A percentile compares a stretch with the other conserved stretches of the same genome.
Evolutionary conservation across 2,888 invertebrate genomes (phyloP).

Genomic region (Shargacucullia verbasci): DNA sequence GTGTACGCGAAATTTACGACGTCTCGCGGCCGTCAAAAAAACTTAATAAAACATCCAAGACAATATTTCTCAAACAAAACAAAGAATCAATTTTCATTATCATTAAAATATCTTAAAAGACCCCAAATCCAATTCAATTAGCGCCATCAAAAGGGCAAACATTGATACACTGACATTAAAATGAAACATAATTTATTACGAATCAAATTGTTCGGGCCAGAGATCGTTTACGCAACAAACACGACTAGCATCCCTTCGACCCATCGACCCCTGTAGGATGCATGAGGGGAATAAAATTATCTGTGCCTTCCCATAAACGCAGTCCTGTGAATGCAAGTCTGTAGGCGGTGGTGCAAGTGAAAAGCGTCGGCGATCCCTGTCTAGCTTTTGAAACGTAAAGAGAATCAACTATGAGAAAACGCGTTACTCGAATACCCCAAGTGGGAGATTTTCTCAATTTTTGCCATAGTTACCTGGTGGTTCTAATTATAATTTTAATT

Average conservation of each 20-base stretch:
- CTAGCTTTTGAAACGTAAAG: too few species aligned
- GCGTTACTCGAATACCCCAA: too few species aligned
- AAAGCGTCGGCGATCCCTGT: not conserved
- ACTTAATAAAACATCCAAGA: too few species aligned
- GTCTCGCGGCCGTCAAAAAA: too few species aligned
- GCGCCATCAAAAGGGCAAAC: conserved; percentile 54
- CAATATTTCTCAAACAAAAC: too few species aligned
- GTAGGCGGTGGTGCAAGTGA: conserved; percentile 58
- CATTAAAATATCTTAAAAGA: too few species aligned
- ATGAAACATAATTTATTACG: conserved; percentile 78
- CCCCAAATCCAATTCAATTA: conserved; percentile 46
- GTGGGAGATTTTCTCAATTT: too few species aligned
- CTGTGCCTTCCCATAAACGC: conserved; percentile 70
- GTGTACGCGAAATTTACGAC: too few species aligned
- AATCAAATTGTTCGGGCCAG: conserved; percentile 79
- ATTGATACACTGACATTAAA: conserved; percentile 70
- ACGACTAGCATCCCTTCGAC: conserved; percentile 74
- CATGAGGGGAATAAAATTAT: conserved; percentile 85
- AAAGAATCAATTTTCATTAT: too few species aligned
- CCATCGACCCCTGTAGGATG: conserved; percentile 66
- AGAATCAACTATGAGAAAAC: too few species aligned
- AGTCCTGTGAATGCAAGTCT: conserved; percentile 70
- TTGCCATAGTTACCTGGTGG: too few species aligned
- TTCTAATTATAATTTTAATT: too few species aligned
- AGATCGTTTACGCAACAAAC: conserved; percentile 81